Conservation (phyloP, 2,113 vertebrate species). For the Sus scrofa region DNA sequence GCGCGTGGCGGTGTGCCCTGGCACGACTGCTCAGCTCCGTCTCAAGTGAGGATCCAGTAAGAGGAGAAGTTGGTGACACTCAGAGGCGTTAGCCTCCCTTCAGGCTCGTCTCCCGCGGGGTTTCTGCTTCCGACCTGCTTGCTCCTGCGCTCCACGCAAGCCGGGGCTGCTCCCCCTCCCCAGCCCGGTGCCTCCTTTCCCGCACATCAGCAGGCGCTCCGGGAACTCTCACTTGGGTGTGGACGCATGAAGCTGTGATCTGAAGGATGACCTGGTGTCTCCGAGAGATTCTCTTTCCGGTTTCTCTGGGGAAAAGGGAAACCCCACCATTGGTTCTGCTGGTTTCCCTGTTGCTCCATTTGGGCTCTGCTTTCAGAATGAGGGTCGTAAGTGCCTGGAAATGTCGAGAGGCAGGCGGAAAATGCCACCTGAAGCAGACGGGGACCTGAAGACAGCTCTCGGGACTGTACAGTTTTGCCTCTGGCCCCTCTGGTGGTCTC, state of each 20-base stretch:
- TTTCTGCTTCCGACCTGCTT: background rate
- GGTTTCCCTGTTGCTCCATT: background rate
- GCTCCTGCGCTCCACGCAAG: background rate
- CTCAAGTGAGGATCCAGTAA: background rate
- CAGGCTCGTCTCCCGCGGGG: background rate
- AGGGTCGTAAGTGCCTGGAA: background rate
- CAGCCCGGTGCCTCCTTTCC: background rate
- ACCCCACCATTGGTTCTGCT: background rate
- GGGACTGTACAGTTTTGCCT: background rate
- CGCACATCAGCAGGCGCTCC: background rate
- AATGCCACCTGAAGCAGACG: background rate
- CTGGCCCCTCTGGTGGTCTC: background rate
- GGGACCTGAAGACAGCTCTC: background rate
- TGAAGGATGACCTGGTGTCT: constrained; percentile 22
- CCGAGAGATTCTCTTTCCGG: background rate
- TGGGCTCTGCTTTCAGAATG: background rate
- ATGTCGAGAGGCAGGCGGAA: background rate
- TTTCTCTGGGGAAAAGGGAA: constrained; percentile 10
- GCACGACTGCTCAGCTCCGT: background rate
- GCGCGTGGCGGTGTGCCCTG: background rate
- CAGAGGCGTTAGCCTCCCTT: background rate
- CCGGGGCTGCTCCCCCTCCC: background rate
- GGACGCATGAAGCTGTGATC: background rate
- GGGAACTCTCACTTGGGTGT: background rate
- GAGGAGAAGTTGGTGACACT: background rate